Base-by-base conservation (phyloP, 2,888 invertebrate genomes). In the Lepidonotus clava region DNA sequence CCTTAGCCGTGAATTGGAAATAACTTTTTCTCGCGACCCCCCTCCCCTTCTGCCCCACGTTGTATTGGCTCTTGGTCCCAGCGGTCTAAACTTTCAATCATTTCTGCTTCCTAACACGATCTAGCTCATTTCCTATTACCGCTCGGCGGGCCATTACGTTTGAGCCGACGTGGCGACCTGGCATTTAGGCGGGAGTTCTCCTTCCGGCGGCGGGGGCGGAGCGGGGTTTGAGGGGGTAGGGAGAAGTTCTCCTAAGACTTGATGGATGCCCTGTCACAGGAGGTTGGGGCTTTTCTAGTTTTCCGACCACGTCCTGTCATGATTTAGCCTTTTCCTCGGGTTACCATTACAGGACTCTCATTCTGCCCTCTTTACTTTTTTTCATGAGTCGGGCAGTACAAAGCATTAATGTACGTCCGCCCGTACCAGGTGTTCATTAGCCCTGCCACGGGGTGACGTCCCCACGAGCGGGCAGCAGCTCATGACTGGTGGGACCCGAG, bases 51-150 rank as follows among this genome's bases (percentile, higher is more conserved):
- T 76, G 36, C 38, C 24, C n/a, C 21, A 4, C 61, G 28, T 32
- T 61, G n/a, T 32, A n/a, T n/a, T n/a, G 14, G 5, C 5, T n/a
- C 24, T n/a, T 56, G 5, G n/a, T n/a, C 71, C 71, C 71, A 6
- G 71, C 36, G 4, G 28, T 14, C 14, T 80, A 32, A 80, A 80
- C 80, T 51, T 80, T 80, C 80, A 80, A 80, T 80, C 80, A 80
- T 80, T 41, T 51, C 51, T 80, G 24, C 28, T 80, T 80, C 80
- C 80, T 80, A 80, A 80, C 80, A 14, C 46, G 80, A 80, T 80
- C 80, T 46, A 14, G 24, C 46, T 41, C 80, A 80, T 80, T 80
- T 80, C 80, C 80, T 32, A 71, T 80, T 28, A 21, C 80, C 80
- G 28, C 51, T 80, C 28, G 6, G n/a, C 71, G 36, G 28, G 4